Percentiles rank a stretch among this genome's conserved stretches.
phyloP scores from a whole-genome alignment of 2,113 vertebrate genomes.

The Phalacrocorax carbo region DNA sequence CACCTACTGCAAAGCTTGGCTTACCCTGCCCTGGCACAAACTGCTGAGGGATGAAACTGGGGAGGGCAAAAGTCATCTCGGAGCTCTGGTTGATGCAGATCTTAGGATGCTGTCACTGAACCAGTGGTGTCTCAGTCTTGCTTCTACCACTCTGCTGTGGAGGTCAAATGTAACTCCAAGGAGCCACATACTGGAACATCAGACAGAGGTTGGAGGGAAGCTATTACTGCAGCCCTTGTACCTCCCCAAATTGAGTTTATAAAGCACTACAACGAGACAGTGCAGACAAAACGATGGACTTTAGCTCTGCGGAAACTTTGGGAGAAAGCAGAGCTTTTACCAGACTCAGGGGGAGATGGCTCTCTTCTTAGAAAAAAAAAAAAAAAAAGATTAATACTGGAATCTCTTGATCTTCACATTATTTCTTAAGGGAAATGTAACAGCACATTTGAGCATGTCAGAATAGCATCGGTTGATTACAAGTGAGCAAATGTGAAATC shows the following conservation, averaged over 20 bases:
- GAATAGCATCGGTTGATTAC: background rate
- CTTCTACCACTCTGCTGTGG: background rate
- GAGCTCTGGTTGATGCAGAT: background rate
- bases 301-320: background rate
- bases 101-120: background rate
- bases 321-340: background rate
- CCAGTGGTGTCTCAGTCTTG: background rate
- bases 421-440: background rate
- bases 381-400: background rate
- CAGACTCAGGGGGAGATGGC: background rate
- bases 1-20: background rate
- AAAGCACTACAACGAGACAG: background rate
- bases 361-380: background rate
- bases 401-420: background rate
- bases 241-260: background rate
- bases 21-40: background rate
- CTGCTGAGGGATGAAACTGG: fast-evolving
- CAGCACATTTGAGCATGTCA: background rate
- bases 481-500: background rate
- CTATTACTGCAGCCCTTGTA: background rate
- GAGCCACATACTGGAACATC: background rate
- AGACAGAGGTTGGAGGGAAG: background rate
- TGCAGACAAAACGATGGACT: background rate
- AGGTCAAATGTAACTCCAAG: background rate
- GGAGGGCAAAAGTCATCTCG: background rate